Evolutionary conservation across 2,888 invertebrate species (phyloP), one percentile per base, ranked within the genome.

Genomic region (Buathra laborator): DNA sequence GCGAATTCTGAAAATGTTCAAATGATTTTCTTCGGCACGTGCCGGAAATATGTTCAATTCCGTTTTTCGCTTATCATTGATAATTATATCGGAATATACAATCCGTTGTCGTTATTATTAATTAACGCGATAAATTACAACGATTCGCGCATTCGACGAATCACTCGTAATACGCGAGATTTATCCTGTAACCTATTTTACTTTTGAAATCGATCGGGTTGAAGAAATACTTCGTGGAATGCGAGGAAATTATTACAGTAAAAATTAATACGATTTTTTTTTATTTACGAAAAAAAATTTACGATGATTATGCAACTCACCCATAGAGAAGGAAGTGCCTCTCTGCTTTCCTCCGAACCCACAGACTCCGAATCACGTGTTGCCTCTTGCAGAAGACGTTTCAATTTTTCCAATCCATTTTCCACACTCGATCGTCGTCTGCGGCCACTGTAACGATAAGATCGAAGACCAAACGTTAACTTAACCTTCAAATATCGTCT

Each of bases 401-500:
- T 86, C 70, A 91, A 70, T 72, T 86, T 88, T 72, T 88, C 86
- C 44, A 90, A 68, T 59, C 85, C 82, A 7, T 74, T 78, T 14
- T 89, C 88, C 64, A 86, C 84, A 80, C 86, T 87, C 5, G 93
- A 93, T 79, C 94, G 90, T 81, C 94, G 90, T 76, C 90, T 92
- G 62, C 94, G 92, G 24, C 94, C 94, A 88, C 94, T 94, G 89
- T 10, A 88, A 89, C 85, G 46, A 68, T 48, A 43, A 12, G 48
- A 80, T 66, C 14, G 12, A 51, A 80, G 70, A 72, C 7, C 12
- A 70, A 56, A 19, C 72, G 66, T 76, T 70, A 9, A n/a, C 12
- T 44, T 64, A 7, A 37, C 37, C 1, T 37, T 1, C 6, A 37
- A 37, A 37, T 7, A 37, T 37, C 9, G 37, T 37, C 37, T 37